Evolutionary conservation across 2,888 invertebrate genomes (phyloP).

Genomic region (Agrotis ipsilon): DNA sequence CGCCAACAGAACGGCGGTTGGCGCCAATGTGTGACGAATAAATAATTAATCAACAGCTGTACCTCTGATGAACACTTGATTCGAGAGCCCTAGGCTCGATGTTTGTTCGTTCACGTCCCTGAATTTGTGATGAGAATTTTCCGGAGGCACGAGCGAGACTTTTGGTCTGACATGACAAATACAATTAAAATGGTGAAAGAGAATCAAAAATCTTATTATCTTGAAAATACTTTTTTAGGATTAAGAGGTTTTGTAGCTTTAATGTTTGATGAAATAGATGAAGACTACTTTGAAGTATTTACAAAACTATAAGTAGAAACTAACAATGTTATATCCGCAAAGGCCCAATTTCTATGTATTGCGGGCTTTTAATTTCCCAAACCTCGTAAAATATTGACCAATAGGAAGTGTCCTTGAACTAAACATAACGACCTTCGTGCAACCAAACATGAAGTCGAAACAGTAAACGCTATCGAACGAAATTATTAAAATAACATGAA

Average conservation of each 20-base stretch:
- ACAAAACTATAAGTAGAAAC: background rate
- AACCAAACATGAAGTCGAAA: conserved; percentile 56
- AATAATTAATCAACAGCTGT: conserved; percentile 59
- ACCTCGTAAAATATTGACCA: conserved; percentile 64
- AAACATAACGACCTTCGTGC: conserved; percentile 61
- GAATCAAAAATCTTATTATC: conserved; percentile 1
- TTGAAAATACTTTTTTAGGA: background rate
- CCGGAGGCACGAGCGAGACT: background rate
- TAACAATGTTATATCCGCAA: too few species aligned
- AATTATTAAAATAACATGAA: conserved; percentile 45
- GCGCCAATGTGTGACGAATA: conserved; percentile 71
- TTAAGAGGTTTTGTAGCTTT: background rate
- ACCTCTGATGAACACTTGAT: conserved; percentile 31
- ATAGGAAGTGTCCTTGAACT: conserved; percentile 68
- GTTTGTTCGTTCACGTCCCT: conserved; percentile 25
- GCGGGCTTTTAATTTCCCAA: conserved; percentile 29
- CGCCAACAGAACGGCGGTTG: conserved; percentile 65
- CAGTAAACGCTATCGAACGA: conserved; percentile 51
- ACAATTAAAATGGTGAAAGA: conserved; percentile 5
- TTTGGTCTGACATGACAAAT: conserved; percentile 5
- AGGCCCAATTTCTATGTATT: background rate
- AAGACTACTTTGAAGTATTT: background rate
- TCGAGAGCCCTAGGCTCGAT: conserved; percentile 31
- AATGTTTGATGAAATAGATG: conserved; percentile 1
- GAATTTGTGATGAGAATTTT: conserved; percentile 21